Conservation (phyloP, 2,888 invertebrate species). For the Pegoplata infirma region DNA sequence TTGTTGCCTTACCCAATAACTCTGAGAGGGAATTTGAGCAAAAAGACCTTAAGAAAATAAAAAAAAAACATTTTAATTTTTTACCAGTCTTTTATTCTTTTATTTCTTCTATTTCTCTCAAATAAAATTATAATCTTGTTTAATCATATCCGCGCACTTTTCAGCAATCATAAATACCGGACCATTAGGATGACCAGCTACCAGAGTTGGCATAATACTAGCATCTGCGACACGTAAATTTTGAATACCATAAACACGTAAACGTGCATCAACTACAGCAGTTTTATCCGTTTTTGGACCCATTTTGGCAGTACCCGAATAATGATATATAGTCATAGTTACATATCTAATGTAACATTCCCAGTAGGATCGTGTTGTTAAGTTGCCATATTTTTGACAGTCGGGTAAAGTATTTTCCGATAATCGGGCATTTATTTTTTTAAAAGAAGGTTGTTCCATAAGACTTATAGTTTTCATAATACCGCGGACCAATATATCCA, state of each 20-base stretch:
- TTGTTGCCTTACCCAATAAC: too few species aligned
- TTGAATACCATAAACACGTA: slow-evolving; percentile 79
- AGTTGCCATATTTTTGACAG: slow-evolving; percentile 78
- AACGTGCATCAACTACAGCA: slow-evolving; percentile 83
- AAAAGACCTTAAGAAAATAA: too few species aligned
- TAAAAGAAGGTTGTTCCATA: slow-evolving; percentile 79
- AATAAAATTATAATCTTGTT: slow-evolving; percentile 75
- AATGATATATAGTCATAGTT: slow-evolving; percentile 83
- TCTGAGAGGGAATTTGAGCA: too few species aligned
- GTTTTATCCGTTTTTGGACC: slow-evolving; percentile 80
- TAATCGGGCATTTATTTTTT: slow-evolving; percentile 79
- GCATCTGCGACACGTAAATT: slow-evolving; percentile 80
- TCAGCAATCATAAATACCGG: slow-evolving; percentile 81
- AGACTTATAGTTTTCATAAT: slow-evolving; percentile 80
- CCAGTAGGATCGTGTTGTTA: slow-evolving; percentile 82
- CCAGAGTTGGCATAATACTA: slow-evolving; percentile 79
- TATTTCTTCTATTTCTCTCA: too few species aligned
- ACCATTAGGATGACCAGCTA: slow-evolving; percentile 80
- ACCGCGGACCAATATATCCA: slow-evolving; percentile 81
- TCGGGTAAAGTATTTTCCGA: slow-evolving; percentile 80
- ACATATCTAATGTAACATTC: slow-evolving; percentile 82
- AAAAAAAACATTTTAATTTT: too few species aligned
- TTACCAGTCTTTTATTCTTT: too few species aligned
- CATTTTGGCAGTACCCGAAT: slow-evolving; percentile 83
- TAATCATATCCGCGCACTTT: slow-evolving; percentile 81